A percentile compares a stretch with the other conserved stretches of the same genome.
Evolutionary conservation across 2,888 invertebrate species (phyloP).

Genomic region (Perithous albicinctus): DNA sequence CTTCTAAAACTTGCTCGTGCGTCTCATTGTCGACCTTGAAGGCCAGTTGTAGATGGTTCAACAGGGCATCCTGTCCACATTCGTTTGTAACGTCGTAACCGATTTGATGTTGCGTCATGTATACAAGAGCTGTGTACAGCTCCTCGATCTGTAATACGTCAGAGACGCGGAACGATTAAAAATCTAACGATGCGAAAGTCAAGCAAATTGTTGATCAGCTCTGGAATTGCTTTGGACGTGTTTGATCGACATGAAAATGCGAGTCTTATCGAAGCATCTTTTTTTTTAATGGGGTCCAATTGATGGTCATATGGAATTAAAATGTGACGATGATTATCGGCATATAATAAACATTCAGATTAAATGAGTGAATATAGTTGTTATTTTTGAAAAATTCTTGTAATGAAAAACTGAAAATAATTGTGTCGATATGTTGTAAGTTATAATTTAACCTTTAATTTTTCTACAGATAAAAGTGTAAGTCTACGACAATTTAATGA

Average conservation of each 20-base stretch:
- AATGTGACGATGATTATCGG: background rate
- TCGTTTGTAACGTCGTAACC: constrained; percentile 91
- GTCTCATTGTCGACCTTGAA: constrained; percentile 92
- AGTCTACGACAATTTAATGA: no score
- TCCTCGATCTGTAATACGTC: constrained; percentile 90
- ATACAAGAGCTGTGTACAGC: constrained; percentile 93
- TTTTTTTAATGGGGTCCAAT: constrained; percentile 1
- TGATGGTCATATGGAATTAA: background rate
- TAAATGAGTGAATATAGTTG: background rate
- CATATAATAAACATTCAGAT: background rate
- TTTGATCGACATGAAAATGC: background rate
- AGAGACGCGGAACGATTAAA: constrained; percentile 55
- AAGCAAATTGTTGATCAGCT: constrained; percentile 31
- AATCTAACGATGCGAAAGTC: constrained; percentile 4
- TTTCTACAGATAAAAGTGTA: no score
- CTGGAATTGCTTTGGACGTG: constrained; percentile 19
- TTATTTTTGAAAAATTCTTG: no score
- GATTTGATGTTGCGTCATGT: constrained; percentile 93
- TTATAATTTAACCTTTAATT: no score
- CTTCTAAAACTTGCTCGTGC: constrained; percentile 89
- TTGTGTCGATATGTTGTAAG: no score
- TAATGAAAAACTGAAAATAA: no score
- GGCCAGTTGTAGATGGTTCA: constrained; percentile 92
- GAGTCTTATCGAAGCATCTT: background rate
- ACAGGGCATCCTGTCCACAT: constrained; percentile 89